These are phyloP conservation scores for Macrotis lagotis DNA, from an alignment of 2,113 vertebrate species.

Conservation along the genomic window DNA sequence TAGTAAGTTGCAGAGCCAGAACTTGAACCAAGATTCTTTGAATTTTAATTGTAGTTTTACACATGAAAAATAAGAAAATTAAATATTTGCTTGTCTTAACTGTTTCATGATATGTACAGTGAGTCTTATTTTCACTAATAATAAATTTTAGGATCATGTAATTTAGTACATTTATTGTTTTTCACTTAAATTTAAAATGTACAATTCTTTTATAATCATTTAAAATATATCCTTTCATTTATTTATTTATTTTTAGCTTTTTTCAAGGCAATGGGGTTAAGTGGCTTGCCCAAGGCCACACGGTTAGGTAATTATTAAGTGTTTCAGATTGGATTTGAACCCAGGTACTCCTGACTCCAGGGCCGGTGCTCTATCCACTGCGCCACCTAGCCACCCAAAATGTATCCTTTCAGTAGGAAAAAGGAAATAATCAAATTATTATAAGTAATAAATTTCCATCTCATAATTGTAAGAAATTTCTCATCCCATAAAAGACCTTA, in stretches of 20 bases:
- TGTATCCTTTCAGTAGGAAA: not conserved
- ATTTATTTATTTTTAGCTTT: too few relatives aligned
- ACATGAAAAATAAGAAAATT: not conserved
- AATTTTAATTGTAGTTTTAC: not conserved
- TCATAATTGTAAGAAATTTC: too few relatives aligned
- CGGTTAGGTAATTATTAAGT: too few relatives aligned
- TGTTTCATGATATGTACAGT: not conserved
- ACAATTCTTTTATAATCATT: not conserved
- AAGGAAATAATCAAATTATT: not conserved
- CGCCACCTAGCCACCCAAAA: too few relatives aligned
- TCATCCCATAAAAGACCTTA: not conserved
- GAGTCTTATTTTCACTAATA: not conserved
- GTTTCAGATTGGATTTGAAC: too few relatives aligned
- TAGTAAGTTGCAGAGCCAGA: not conserved
- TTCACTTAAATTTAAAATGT: not conserved
- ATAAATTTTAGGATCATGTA: not conserved
- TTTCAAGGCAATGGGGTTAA: too few relatives aligned
- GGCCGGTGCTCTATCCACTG: too few relatives aligned
- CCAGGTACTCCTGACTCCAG: too few relatives aligned
- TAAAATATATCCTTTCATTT: too few relatives aligned
- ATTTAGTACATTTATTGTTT: not conserved
- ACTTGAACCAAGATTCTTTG: not conserved
- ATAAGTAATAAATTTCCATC: not conserved
- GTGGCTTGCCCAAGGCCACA: too few relatives aligned
- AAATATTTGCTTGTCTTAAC: not conserved